Evolutionary conservation across 2,797 vertebrate species (phyloP).

Genomic region (Telmatherina bonti): DNA sequence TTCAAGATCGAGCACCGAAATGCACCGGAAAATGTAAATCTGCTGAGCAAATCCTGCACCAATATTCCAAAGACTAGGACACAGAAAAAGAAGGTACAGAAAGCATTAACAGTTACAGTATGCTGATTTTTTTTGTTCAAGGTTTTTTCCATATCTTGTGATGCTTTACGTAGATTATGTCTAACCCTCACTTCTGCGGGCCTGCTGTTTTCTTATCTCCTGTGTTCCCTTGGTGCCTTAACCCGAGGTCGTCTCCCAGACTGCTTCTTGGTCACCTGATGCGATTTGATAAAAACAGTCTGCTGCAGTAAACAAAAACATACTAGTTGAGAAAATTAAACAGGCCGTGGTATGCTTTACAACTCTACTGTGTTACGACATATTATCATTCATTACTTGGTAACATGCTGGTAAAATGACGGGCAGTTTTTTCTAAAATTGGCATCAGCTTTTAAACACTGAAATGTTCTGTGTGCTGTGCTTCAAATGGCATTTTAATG

Average conservation of each 20-base stretch:
- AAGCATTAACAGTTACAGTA: neutral
- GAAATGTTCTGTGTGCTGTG: neutral
- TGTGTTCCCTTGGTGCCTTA: conserved; percentile 41
- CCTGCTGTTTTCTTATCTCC: conserved; percentile 52
- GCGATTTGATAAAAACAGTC: conserved; percentile 68
- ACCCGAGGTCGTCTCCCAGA: conserved; percentile 48
- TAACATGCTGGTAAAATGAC: neutral
- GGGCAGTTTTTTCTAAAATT: neutral
- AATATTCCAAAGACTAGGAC: conserved; percentile 29
- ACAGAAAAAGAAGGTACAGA: conserved; percentile 78
- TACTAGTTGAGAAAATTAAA: conserved; percentile 34
- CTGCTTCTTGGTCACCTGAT: conserved; percentile 64
- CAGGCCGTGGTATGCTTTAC: conserved; percentile 18
- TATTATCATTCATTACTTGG: conserved; percentile 7
- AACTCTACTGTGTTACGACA: conserved; percentile 20
- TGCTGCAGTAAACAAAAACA: conserved; percentile 59
- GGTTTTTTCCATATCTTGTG: neutral
- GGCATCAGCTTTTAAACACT: neutral
- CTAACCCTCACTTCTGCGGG: conserved; percentile 13
- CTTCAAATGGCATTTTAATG: conserved; percentile 1
- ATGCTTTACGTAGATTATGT: conserved; percentile 16
- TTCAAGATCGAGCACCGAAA: conserved; percentile 46
- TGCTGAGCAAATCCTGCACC: conserved; percentile 17
- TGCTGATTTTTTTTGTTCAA: neutral
- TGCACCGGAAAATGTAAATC: conserved; percentile 35